phyloP scores from a whole-genome alignment of 2,113 vertebrate species.

The Siphamia tubifer region DNA sequence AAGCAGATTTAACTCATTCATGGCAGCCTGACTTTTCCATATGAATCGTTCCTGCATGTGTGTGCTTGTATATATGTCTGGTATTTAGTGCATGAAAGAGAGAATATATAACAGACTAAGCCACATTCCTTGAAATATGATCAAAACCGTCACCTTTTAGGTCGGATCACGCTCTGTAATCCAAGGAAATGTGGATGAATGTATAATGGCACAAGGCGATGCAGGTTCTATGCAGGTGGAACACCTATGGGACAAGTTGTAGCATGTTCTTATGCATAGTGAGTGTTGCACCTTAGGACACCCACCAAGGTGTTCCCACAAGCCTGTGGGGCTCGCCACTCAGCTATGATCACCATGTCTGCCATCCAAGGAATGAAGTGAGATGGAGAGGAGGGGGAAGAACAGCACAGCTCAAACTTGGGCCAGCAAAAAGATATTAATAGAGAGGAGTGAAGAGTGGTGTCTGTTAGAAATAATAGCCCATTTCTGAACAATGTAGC shows the following conservation, averaged over 20 bases:
- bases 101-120: background rate
- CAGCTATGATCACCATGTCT: slow-evolving; percentile 65
- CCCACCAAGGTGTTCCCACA: slow-evolving; percentile 48
- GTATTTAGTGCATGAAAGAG: background rate
- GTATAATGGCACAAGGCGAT: background rate
- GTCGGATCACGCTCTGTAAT: background rate
- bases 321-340: slow-evolving; percentile 19
- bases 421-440: slow-evolving; percentile 55
- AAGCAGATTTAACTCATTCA: slow-evolving; percentile 25
- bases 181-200: background rate
- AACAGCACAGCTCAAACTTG: background rate
- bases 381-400: background rate
- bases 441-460: slow-evolving; percentile 33
- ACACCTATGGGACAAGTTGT: slow-evolving; percentile 12
- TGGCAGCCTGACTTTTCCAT: background rate
- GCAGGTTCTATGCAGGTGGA: background rate
- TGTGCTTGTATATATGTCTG: background rate
- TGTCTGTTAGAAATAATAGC: slow-evolving; percentile 41
- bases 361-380: slow-evolving; percentile 66
- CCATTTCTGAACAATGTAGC: slow-evolving; percentile 32
- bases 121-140: background rate
- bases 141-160: background rate
- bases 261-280: background rate
- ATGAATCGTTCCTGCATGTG: slow-evolving; percentile 4
- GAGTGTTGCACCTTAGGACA: slow-evolving; percentile 9